Evolutionary conservation across 2,888 invertebrate species (phyloP), one percentile per base, ranked within the genome.

Genomic region (Drosophila yooni): DNA sequence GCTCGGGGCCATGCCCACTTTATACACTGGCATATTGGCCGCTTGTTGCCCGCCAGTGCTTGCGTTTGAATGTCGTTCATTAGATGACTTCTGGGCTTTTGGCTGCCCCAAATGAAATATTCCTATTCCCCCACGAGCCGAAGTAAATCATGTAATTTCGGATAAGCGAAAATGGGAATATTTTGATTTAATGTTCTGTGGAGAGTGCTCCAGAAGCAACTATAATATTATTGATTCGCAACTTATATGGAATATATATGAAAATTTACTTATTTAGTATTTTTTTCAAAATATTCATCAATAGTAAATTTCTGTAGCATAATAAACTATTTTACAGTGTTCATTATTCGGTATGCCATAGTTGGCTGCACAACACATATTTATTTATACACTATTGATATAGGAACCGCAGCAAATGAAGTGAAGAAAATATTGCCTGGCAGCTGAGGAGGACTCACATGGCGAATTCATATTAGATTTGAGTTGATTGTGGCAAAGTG

Each of bases 381-480:
- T 78, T 85, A 80, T 86, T 85, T 80, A 80, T 72, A 33, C 64
- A 34, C 57, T 33, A 46, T 50, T 21, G 56, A 27, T 60, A 29
- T 27, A 11, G 51, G 71, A 65, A 71, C 71, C 74, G 66, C 64
- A 73, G 58, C 68, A 70, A 70, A 68, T 61, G 54, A 68, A 67
- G 64, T 63, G 67, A 57, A 54, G 52, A 63, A 57, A 25, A 25
- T 59, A 36, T 13, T 13, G 27, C 4, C 34, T 50, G 25, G 50
- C 15, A 71, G 29, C 38, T n/a, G 27, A 25, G 21, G 8, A 53
- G 40, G 34, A 31, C 70, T 78, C 65, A 51, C 59, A 61, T 74
- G 58, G 61, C 59, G 66, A 74, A 66, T 74, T 76, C 65, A 78
- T 81, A 83, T 83, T 71, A 81, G 81, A 81, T 83, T 77, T 81